A percentile compares a stretch with the other conserved stretches of the same genome.
Evolutionary conservation across 1,140 invertebrate genomes (phyloP).

Genomic region (Aradophagus sp.): DNA sequence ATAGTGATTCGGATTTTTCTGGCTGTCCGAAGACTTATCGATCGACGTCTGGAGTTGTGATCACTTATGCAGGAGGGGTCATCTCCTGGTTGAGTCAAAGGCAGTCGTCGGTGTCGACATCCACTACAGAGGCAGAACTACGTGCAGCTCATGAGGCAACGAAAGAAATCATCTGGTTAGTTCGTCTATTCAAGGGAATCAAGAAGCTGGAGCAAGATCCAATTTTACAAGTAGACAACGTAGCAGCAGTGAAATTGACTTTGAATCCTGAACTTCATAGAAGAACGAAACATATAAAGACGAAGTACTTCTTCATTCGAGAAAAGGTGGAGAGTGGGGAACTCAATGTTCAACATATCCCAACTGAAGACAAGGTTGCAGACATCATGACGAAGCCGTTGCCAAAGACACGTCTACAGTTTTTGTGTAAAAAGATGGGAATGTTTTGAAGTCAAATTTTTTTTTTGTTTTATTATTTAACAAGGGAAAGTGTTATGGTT

Average conservation of each 20-base stretch:
- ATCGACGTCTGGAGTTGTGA: constrained; percentile 61
- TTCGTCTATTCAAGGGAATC: constrained; percentile 51
- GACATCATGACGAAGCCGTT: too few relatives aligned
- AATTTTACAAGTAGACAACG: constrained; percentile 62
- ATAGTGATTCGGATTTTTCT: constrained; percentile 66
- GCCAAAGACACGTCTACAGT: too few relatives aligned
- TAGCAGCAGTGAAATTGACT: constrained; percentile 60
- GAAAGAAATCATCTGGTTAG: constrained; percentile 61
- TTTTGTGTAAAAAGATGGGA: too few relatives aligned
- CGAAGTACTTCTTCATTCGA: too few relatives aligned
- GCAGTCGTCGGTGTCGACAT: constrained; percentile 63
- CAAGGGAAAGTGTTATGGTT: too few relatives aligned
- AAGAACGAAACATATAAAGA: too few relatives aligned
- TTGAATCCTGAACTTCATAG: too few relatives aligned
- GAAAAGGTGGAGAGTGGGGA: too few relatives aligned
- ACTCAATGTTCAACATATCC: too few relatives aligned
- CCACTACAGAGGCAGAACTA: constrained; percentile 51
- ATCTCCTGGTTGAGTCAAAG: constrained; percentile 65
- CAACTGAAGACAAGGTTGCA: too few relatives aligned
- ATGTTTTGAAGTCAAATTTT: too few relatives aligned
- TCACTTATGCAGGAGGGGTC: constrained; percentile 58
- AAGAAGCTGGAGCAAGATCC: constrained; percentile 29
- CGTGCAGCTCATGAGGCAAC: constrained; percentile 54
- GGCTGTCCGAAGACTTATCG: constrained; percentile 60
- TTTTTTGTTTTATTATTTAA: too few relatives aligned